phyloP scores from a whole-genome alignment of 2,797 vertebrate genomes.

The Vipera latastei region DNA sequence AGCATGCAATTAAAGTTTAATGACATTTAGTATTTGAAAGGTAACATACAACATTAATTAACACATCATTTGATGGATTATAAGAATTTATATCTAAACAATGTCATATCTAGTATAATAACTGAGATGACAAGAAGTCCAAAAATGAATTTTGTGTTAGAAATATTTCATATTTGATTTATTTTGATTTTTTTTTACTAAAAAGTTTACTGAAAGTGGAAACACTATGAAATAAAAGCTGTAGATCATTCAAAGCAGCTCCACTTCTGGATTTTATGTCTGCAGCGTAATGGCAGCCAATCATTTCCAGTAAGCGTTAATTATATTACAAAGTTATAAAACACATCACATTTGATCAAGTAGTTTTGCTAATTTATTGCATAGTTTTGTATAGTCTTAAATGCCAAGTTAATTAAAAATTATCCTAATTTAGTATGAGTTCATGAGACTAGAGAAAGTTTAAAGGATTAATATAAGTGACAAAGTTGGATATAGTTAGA shows the following conservation, averaged over 20 bases:
- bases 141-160: neutral
- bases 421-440: neutral
- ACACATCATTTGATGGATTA: neutral
- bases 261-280: neutral
- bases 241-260: neutral
- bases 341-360: slow-evolving; percentile 6
- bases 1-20: neutral
- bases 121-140: neutral
- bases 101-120: neutral
- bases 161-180: neutral
- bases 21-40: neutral
- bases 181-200: neutral
- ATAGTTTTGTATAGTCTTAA: neutral
- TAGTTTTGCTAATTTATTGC: neutral
- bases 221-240: neutral
- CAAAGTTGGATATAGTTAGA: neutral
- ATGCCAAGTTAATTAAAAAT: neutral
- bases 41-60: neutral
- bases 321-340: slow-evolving; percentile 43
- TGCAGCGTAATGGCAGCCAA: neutral
- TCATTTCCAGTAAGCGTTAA: neutral
- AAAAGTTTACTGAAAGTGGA: neutral
- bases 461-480: neutral
- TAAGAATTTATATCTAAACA: neutral
- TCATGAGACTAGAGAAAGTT: neutral